Percentiles rank a stretch among this genome's conserved stretches.
Evolutionary conservation across 2,113 vertebrate genomes (phyloP).

Genomic region (Myotis yumanensis): DNA sequence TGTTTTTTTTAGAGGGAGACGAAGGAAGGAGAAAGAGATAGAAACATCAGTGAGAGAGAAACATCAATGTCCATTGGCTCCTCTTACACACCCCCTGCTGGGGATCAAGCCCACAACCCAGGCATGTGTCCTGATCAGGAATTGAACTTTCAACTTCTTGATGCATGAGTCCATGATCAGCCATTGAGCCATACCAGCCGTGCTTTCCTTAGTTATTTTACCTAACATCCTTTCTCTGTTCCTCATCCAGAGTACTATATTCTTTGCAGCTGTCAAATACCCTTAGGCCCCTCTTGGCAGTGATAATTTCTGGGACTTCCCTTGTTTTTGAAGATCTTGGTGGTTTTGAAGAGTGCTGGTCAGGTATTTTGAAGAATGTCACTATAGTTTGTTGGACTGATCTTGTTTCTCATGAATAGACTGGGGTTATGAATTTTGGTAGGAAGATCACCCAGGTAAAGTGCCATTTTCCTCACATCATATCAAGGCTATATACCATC

Average conservation of each 20-base stretch:
- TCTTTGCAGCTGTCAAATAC: background rate
- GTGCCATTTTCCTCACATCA: background rate
- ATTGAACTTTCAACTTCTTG: no score
- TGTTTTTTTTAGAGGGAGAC: no score
- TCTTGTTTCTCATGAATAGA: background rate
- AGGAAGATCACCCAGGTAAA: background rate
- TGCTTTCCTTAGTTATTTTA: background rate
- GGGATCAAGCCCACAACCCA: no score
- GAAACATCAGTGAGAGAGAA: no score
- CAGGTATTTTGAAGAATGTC: background rate
- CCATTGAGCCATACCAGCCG: no score
- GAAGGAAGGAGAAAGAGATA: no score
- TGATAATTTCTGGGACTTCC: background rate
- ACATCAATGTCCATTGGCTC: no score
- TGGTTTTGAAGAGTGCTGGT: background rate
- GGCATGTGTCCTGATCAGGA: no score
- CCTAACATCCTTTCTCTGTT: background rate
- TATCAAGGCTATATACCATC: background rate
- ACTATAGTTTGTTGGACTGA: background rate
- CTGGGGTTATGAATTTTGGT: background rate
- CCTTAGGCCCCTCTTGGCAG: background rate
- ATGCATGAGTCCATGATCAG: no score
- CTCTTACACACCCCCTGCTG: no score
- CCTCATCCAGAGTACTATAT: background rate
- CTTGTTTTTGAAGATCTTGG: background rate